A percentile compares a stretch with the other conserved stretches of the same genome.
phyloP scores from a whole-genome alignment of 2,888 invertebrate species.

The Arctia plantaginis region DNA sequence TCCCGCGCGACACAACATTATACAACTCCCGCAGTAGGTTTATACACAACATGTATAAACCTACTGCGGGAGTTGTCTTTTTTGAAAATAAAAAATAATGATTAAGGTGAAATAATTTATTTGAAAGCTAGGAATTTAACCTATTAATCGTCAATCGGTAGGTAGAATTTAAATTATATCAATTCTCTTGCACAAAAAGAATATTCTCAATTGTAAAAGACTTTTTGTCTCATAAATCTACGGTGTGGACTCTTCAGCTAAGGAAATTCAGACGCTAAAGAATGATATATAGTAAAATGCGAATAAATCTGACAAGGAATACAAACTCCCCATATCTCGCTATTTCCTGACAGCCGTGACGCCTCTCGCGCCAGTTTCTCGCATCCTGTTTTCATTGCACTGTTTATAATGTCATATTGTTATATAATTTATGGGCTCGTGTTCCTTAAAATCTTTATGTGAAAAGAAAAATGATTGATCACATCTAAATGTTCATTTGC shows the following conservation, averaged over 20 bases:
- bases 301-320: constrained; percentile 14
- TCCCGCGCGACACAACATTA: no score
- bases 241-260: neutral
- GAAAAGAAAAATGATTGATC: neutral
- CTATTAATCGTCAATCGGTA: neutral
- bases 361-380: neutral
- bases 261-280: neutral
- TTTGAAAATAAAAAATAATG: no score
- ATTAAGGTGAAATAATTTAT: no score
- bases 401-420: neutral
- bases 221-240: neutral
- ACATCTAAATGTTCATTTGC: no score
- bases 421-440: neutral
- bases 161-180: no score
- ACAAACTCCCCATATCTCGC: neutral
- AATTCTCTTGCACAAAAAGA: neutral
- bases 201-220: neutral
- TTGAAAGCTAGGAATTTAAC: no score
- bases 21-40: no score
- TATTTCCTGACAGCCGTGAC: constrained; percentile 11
- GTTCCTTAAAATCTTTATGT: neutral
- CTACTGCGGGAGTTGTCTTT: no score
- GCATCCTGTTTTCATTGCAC: constrained; percentile 8
- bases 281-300: constrained; percentile 7
- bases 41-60: no score